Evolutionary conservation across 2,113 vertebrate genomes (phyloP), one percentile per base, ranked within the genome.

Genomic region (Paralichthys olivaceus): DNA sequence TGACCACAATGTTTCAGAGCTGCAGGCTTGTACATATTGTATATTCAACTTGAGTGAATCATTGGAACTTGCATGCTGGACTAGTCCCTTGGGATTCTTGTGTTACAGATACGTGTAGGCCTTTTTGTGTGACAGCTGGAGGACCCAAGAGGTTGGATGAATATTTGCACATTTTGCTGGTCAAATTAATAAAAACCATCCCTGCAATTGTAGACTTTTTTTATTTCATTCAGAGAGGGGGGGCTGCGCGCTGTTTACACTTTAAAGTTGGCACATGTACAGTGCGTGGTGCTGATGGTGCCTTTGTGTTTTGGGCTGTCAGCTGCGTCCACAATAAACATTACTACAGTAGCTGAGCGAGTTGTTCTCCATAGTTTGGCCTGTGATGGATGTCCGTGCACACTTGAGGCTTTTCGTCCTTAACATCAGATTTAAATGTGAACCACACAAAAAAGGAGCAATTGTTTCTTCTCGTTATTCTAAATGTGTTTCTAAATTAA

Each of bases 101-200:
- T 85, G 83, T 85, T 84, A 74, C 89, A 84, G 73, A 84, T 51
- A 62, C 72, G 75, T 60, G 61, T 79, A 74, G 78, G 69, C 61
- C 66, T 19, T 75, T 55, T 85, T 34, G 61, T 84, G 84, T 89
- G 80, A 87, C 76, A 59, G 62, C 63, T 85, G 19, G 86, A 64
- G 59, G 73, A 59, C 58, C 82, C 56, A 23, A 74, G 84, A 79
- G 75, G 72, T 90, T 62, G 79, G 56, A 69, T 85, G 72, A 90
- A 87, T 83, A 91, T 92, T 91, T 92, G 90, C 88, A 90, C 87
- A 86, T 91, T 90, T 92, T 91, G 86, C 83, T 91, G 90, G 85
- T 89, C 84, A 88, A 84, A 88, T 81, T 57, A 90, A 90, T 91
- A 90, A 93, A 93, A 92, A 84, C 49, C 81, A 84, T 87, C 75